These are phyloP conservation scores for Acanthosoma haemorrhoidale DNA, from an alignment of 2,888 invertebrate species.

Conservation along the genomic window DNA sequence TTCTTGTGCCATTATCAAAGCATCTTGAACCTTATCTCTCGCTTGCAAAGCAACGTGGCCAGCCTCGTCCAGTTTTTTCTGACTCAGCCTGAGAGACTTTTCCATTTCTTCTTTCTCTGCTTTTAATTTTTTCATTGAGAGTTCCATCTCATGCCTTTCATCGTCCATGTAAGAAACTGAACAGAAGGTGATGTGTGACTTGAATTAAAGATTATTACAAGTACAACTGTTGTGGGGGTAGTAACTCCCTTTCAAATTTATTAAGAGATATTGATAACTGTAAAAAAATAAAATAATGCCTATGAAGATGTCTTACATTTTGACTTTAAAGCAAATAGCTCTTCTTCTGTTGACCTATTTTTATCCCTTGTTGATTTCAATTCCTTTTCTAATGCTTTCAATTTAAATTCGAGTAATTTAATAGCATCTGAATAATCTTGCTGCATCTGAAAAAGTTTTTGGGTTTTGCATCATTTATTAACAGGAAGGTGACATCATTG, in stretches of 20 bases:
- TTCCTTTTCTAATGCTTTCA: constrained; percentile 12
- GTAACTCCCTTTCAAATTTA: no score
- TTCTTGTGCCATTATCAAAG: constrained; percentile 34
- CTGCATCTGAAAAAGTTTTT: constrained; percentile 32
- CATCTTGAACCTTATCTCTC: constrained; percentile 36
- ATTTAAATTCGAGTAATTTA: constrained; percentile 32
- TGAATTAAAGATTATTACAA: no score
- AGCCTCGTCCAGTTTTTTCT: constrained; percentile 26
- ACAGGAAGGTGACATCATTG: no score
- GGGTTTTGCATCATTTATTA: no score
- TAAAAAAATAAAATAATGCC: background rate
- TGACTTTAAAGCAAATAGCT: background rate
- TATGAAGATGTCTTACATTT: background rate
- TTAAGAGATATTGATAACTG: background rate
- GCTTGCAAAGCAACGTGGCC: constrained; percentile 29
- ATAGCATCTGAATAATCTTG: constrained; percentile 36
- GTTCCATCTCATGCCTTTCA: constrained; percentile 27
- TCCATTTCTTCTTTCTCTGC: constrained; percentile 9
- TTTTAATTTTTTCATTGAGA: constrained; percentile 13
- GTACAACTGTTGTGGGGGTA: no score
- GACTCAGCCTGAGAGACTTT: background rate
- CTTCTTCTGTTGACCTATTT: background rate
- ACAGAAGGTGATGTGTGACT: no score
- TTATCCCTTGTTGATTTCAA: constrained; percentile 11
- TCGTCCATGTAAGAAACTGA: constrained; percentile 22